A percentile compares a stretch with the other conserved stretches of the same genome.
These are phyloP conservation scores for Lysandra bellargus DNA, from an alignment of 2,888 invertebrate genomes.

Conservation along the genomic window DNA sequence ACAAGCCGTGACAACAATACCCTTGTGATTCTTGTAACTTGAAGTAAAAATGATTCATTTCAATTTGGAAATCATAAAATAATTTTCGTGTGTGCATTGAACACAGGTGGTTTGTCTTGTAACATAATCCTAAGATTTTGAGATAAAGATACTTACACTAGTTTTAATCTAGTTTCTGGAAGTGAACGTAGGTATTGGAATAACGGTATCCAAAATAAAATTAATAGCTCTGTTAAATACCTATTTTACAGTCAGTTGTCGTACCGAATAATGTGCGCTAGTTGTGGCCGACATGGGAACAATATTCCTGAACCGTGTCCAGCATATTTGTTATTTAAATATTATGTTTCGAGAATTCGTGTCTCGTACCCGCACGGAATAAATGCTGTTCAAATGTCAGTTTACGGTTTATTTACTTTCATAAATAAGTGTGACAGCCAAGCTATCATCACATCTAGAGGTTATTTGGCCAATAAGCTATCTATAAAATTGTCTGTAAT, in stretches of 20 bases:
- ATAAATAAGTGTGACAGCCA: constrained; percentile 6
- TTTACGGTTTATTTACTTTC: constrained; percentile 29
- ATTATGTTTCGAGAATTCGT: constrained; percentile 45
- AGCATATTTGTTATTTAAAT: constrained; percentile 59
- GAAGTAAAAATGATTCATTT: not conserved
- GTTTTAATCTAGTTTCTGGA: not conserved
- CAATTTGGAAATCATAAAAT: not conserved
- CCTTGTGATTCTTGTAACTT: constrained; percentile 36
- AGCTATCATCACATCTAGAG: constrained; percentile 12
- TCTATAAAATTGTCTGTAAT: not conserved
- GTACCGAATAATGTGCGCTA: constrained; percentile 7
- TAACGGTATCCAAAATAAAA: constrained; percentile 4
- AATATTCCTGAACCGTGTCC: constrained; percentile 52
- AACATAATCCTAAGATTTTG: not conserved
- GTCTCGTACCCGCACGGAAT: constrained; percentile 40
- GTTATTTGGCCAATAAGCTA: constrained; percentile 14
- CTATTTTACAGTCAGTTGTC: not conserved
- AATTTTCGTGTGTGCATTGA: not conserved
- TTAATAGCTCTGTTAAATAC: constrained; percentile 19
- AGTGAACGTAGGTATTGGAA: constrained; percentile 37
- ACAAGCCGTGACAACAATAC: constrained; percentile 68
- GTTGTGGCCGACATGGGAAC: constrained; percentile 37
- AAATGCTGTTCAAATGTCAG: constrained; percentile 32
- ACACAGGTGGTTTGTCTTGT: not conserved
- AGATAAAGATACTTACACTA: not conserved